phyloP scores from a whole-genome alignment of 2,888 invertebrate genomes.

The Trachelus stipa region DNA sequence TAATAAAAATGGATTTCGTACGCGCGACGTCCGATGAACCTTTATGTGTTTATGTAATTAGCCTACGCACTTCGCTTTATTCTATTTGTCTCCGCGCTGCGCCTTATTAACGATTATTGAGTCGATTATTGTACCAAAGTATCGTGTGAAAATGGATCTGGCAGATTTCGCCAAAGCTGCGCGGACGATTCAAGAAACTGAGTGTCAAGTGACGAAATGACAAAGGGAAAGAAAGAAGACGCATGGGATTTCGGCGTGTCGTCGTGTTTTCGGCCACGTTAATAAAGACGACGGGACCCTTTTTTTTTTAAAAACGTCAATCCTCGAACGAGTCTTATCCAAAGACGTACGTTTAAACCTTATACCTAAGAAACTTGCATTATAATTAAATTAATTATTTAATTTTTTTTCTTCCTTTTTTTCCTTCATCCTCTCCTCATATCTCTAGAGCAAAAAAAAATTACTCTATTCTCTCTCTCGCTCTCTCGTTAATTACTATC shows the following conservation, averaged over 20 bases:
- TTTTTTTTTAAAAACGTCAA: neutral
- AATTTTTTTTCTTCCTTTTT: conserved; percentile 4
- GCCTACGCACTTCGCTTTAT: neutral
- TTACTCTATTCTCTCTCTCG: neutral
- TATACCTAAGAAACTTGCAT: conserved; percentile 28
- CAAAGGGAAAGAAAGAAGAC: neutral
- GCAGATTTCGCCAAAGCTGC: conserved; percentile 2
- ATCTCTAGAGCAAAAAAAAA: neutral
- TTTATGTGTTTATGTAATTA: conserved; percentile 10
- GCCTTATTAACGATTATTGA: conserved; percentile 32
- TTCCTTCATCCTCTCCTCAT: neutral
- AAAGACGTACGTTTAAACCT: neutral
- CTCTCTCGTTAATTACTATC: neutral
- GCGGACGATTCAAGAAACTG: conserved; percentile 20
- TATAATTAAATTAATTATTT: conserved; percentile 2
- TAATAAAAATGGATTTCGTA: conserved; percentile 30
- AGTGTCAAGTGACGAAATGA: neutral
- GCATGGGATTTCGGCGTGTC: neutral
- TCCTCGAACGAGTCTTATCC: neutral
- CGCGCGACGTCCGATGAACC: conserved; percentile 40
- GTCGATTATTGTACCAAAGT: conserved; percentile 40
- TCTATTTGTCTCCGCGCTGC: conserved; percentile 21
- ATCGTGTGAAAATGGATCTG: conserved; percentile 24
- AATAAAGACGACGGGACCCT: neutral
- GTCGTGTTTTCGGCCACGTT: neutral